Evolutionary conservation across 2,888 invertebrate species (phyloP).

Genomic region (Lasioglossum zephyrum): DNA sequence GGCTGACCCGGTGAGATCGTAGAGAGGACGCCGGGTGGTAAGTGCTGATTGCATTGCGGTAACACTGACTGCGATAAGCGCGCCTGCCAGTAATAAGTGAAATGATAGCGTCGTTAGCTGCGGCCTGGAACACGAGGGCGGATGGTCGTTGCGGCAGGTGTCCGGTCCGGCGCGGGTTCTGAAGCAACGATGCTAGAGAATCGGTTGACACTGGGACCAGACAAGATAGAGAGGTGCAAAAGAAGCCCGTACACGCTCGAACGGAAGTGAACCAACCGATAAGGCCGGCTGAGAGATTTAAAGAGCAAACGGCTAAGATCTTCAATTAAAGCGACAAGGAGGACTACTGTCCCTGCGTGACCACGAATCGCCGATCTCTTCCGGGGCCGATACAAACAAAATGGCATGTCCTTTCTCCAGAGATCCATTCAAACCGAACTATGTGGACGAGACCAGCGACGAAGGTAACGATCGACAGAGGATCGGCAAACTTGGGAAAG

Average conservation of each 20-base stretch:
- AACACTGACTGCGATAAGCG: conserved; percentile 40
- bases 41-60: conserved; percentile 49
- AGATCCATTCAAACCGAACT: conserved; percentile 58
- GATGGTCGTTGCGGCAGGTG: conserved; percentile 42
- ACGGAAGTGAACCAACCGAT: not conserved
- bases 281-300: not conserved
- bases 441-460: conserved; percentile 51
- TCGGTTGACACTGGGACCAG: conserved; percentile 27
- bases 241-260: conserved; percentile 15
- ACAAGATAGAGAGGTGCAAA: conserved; percentile 30
- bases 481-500: conserved; percentile 50
- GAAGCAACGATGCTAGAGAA: conserved; percentile 52
- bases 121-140: conserved; percentile 26
- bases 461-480: conserved; percentile 42
- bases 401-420: conserved; percentile 83
- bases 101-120: conserved; percentile 37
- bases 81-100: conserved; percentile 39
- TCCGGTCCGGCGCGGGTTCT: conserved; percentile 35
- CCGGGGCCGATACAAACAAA: conserved; percentile 45
- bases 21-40: conserved; percentile 54
- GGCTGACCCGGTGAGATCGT: conserved; percentile 44
- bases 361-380: not conserved
- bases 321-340: conserved; percentile 35
- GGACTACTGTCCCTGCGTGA: not conserved
- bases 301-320: not conserved